Percentiles rank a stretch among this genome's conserved stretches.
Conservation (phyloP, 2,888 invertebrate species). For the Drosophila anomalipes region DNA sequence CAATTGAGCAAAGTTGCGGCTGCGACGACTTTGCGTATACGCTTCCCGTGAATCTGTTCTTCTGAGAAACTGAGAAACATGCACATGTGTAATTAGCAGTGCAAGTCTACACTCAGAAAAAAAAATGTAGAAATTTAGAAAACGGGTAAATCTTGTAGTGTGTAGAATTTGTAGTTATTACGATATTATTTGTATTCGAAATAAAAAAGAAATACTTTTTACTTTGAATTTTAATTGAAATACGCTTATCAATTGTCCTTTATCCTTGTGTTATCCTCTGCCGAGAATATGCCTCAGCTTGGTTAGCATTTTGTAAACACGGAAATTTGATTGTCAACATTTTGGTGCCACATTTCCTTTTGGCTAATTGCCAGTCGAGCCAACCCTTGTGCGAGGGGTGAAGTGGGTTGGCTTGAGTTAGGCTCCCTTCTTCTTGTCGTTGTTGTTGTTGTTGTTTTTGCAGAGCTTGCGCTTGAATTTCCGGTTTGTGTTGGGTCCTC, state of each 20-base stretch:
- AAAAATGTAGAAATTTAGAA: not conserved
- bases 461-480: conserved; percentile 19
- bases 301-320: conserved; percentile 17
- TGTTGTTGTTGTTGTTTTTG: conserved; percentile 1
- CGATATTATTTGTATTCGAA: not conserved
- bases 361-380: conserved; percentile 41
- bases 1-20: conserved; percentile 19
- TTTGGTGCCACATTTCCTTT: conserved; percentile 25
- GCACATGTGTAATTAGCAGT: not conserved
- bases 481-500: conserved; percentile 20
- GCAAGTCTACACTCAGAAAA: not conserved
- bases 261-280: not conserved
- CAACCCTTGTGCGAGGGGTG: not conserved
- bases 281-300: not conserved
- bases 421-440: not conserved
- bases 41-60: not conserved
- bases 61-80: not conserved
- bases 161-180: not conserved
- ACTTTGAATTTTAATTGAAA: not conserved
- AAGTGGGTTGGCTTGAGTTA: not conserved
- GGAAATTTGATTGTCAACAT: conserved; percentile 30
- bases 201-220: not conserved
- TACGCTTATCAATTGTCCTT: not conserved
- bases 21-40: conserved; percentile 10
- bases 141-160: not conserved